Percentiles rank a stretch among this genome's conserved stretches.
phyloP scores from a whole-genome alignment of 1,140 invertebrate genomes.

The Whitmania pigra region DNA sequence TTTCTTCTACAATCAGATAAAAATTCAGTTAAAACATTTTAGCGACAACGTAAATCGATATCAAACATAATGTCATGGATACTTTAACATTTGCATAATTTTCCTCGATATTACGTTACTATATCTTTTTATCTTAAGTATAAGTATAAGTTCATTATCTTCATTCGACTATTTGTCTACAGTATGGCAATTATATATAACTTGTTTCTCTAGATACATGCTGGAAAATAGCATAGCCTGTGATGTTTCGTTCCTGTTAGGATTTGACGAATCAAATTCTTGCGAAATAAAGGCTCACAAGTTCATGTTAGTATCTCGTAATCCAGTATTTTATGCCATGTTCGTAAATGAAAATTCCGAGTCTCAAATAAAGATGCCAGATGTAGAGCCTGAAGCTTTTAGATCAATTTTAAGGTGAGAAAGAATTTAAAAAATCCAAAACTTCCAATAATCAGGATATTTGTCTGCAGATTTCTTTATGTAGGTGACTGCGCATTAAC shows the following conservation, averaged over 20 bases:
- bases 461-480: constrained; percentile 59
- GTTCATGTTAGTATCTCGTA: constrained; percentile 65
- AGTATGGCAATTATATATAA: no score
- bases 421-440: neutral
- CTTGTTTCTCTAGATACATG: constrained; percentile 16
- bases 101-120: no score
- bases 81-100: no score
- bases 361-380: constrained; percentile 57
- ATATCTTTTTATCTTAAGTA: no score
- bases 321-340: constrained; percentile 67
- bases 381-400: constrained; percentile 72
- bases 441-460: constrained; percentile 11
- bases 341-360: constrained; percentile 60
- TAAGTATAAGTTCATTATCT: no score
- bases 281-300: constrained; percentile 52
- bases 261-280: neutral
- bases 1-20: no score
- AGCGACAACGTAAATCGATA: no score
- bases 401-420: constrained; percentile 56
- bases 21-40: no score
- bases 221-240: constrained; percentile 18
- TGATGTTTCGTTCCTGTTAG: constrained; percentile 18
- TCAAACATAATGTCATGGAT: no score
- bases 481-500: constrained; percentile 64
- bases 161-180: no score